Evolutionary conservation across 2,888 invertebrate genomes (phyloP).

Genomic region (Agrenia bidenticulata): DNA sequence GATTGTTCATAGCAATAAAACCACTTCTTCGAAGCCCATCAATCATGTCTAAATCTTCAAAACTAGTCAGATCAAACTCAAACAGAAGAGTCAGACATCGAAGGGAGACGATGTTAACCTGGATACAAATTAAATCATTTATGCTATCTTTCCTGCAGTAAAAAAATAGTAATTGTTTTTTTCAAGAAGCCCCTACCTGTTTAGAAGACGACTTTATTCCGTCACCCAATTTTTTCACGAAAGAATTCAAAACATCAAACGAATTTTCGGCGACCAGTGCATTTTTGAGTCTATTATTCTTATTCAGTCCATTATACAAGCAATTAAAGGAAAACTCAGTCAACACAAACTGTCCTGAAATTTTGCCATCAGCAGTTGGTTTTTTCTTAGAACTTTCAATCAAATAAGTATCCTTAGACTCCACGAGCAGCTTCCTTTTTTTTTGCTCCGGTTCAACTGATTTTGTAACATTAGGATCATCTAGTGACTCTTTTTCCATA

Average conservation of each 20-base stretch:
- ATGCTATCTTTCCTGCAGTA: neutral
- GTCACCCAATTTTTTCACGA: constrained; percentile 30
- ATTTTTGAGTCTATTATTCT: constrained; percentile 25
- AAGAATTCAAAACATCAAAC: constrained; percentile 24
- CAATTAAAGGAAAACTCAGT: constrained; percentile 39
- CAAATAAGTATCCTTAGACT: constrained; percentile 32
- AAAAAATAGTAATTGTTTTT: neutral
- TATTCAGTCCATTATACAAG: constrained; percentile 41
- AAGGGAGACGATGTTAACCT: constrained; percentile 41
- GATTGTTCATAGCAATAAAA: constrained; percentile 39
- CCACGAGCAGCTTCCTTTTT: constrained; percentile 35
- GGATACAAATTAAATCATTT: constrained; percentile 5
- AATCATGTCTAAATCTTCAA: constrained; percentile 32
- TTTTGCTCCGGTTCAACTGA: constrained; percentile 17
- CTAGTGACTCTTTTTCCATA: constrained; percentile 19
- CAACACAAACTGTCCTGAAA: constrained; percentile 29
- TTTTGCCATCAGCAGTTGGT: constrained; percentile 29
- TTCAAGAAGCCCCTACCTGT: constrained; percentile 23
- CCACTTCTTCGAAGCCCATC: constrained; percentile 36
- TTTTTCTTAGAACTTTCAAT: constrained; percentile 31
- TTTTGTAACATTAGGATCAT: neutral
- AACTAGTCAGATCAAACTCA: constrained; percentile 36
- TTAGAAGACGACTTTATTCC: constrained; percentile 40
- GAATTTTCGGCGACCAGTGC: constrained; percentile 6
- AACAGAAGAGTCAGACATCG: constrained; percentile 34